phyloP scores from a whole-genome alignment of 64 coral and sea anemone species.

The Astreopora myriophthalma region DNA sequence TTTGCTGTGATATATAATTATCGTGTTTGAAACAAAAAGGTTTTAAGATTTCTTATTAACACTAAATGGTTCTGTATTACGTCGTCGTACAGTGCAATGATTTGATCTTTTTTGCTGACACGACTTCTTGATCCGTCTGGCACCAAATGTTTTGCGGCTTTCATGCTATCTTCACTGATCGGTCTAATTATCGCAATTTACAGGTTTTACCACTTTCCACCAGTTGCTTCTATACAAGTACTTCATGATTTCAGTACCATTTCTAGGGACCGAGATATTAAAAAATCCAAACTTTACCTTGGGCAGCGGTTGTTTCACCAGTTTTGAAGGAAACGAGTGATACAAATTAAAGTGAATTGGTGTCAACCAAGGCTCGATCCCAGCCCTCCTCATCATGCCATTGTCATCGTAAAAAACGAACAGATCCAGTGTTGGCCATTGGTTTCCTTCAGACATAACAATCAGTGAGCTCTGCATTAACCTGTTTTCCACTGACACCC shows the following conservation, averaged over 20 bases:
- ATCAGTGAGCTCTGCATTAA: slow-evolving; percentile 17
- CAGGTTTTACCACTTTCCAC: background rate
- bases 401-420: slow-evolving; percentile 73
- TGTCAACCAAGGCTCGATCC: slow-evolving; percentile 55
- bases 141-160: too few relatives aligned
- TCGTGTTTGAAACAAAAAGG: too few relatives aligned
- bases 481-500: slow-evolving; percentile 16
- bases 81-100: too few relatives aligned
- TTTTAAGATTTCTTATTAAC: too few relatives aligned
- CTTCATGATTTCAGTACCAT: slow-evolving; percentile 77
- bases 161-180: too few relatives aligned
- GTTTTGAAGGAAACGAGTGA: slow-evolving; percentile 74
- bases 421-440: slow-evolving; percentile 33
- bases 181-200: background rate
- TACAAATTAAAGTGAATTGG: slow-evolving; percentile 58
- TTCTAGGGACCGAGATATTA: slow-evolving; percentile 66
- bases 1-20: too few relatives aligned
- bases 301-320: slow-evolving; percentile 66
- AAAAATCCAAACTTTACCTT: slow-evolving; percentile 76
- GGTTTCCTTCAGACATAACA: background rate
- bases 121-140: too few relatives aligned
- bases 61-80: too few relatives aligned
- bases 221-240: slow-evolving; percentile 62
- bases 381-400: slow-evolving; percentile 72
- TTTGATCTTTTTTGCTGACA: too few relatives aligned